These are phyloP conservation scores for Peucedramus taeniatus DNA, from an alignment of 2,113 vertebrate genomes.

Conservation along the genomic window DNA sequence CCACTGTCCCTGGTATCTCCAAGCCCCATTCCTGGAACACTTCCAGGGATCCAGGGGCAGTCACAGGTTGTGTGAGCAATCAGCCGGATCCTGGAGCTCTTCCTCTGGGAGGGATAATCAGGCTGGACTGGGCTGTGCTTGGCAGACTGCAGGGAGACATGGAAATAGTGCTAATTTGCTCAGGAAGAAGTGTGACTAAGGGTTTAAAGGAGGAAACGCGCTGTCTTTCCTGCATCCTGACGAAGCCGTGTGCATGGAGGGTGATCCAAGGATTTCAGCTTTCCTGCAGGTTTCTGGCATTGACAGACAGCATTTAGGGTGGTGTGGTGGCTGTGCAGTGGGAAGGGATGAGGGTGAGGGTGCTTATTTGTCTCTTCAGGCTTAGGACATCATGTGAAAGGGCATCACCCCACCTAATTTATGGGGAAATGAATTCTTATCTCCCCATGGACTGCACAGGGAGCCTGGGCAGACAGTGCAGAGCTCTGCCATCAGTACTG, in stretches of 20 bases:
- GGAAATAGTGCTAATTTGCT: background rate
- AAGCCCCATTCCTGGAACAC: background rate
- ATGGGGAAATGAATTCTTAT: background rate
- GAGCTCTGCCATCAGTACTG: background rate
- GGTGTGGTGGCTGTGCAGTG: rapidly evolving
- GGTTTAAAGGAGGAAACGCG: background rate
- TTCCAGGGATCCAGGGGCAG: background rate
- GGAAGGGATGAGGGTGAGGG: background rate
- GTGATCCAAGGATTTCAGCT: background rate
- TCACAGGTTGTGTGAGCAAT: background rate
- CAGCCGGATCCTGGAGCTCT: background rate
- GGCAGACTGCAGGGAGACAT: background rate
- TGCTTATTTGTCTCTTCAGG: background rate
- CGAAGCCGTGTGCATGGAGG: rapidly evolving
- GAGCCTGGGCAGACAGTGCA: background rate
- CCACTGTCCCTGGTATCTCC: background rate
- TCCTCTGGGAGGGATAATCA: background rate
- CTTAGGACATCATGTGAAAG: background rate
- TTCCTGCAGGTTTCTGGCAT: background rate
- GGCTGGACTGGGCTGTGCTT: background rate
- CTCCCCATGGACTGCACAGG: background rate
- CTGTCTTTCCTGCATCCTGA: background rate
- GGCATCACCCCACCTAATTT: background rate
- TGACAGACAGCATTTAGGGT: background rate
- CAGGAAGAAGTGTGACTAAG: background rate